phyloP scores from a whole-genome alignment of 2,888 invertebrate genomes.

The Ptycholaimellus sp. region DNA sequence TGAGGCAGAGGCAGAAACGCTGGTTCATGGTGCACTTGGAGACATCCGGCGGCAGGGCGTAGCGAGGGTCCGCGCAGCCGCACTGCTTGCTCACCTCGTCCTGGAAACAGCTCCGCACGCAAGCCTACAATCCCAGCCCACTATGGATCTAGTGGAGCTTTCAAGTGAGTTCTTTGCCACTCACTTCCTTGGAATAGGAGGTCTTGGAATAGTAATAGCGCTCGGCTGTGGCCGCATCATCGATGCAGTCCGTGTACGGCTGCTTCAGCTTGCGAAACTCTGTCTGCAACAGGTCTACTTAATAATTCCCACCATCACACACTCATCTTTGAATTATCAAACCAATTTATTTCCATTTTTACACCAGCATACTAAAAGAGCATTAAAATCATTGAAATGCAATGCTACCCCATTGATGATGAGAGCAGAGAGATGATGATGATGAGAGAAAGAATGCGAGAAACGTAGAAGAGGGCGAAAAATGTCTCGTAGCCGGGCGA shows the following conservation, averaged over 20 bases:
- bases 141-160: not conserved
- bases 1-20: conserved; percentile 1
- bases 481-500: conserved; percentile 1
- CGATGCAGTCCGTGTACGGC: not conserved
- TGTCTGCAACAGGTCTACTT: not conserved
- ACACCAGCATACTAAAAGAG: too few species aligned
- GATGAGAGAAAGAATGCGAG: too few species aligned
- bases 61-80: conserved; percentile 6
- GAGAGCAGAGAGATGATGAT: too few species aligned
- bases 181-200: not conserved
- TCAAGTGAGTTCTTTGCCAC: not conserved
- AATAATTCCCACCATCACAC: too few species aligned
- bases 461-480: too few species aligned
- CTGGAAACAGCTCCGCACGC: conserved; percentile 7
- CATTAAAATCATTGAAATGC: too few species aligned
- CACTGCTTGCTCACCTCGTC: conserved; percentile 1
- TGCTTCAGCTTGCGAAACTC: not conserved
- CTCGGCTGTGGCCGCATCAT: not conserved
- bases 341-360: too few species aligned
- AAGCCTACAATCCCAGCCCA: conserved; percentile 2
- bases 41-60: not conserved
- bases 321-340: too few species aligned
- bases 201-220: not conserved
- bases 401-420: too few species aligned
- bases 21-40: conserved; percentile 1